A percentile compares a stretch with the other conserved stretches of the same genome.
phyloP scores from a whole-genome alignment of 1,140 invertebrate genomes.

The Subanguina moxae region DNA sequence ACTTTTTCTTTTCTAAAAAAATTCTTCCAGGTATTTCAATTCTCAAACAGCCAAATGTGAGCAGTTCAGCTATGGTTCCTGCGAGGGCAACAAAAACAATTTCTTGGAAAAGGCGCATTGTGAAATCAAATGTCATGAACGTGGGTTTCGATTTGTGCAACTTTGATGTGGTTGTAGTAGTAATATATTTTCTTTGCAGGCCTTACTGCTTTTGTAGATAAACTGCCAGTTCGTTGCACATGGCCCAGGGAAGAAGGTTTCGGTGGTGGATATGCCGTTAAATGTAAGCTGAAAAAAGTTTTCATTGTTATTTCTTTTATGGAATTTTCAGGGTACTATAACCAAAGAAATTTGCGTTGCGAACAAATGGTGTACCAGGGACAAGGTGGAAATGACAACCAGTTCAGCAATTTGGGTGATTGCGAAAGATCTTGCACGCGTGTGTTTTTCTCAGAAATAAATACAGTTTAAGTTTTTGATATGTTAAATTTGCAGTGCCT shows the following conservation, averaged over 20 bases:
- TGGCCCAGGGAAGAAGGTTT: slow-evolving; percentile 19
- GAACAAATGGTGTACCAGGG: slow-evolving; percentile 34
- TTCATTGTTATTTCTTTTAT: not conserved
- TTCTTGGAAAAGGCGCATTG: slow-evolving; percentile 16
- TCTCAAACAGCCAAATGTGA: slow-evolving; percentile 44
- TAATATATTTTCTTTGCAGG: not conserved
- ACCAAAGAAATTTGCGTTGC: slow-evolving; percentile 10
- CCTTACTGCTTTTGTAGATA: not conserved
- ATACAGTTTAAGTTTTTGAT: not conserved
- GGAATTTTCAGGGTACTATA: not conserved
- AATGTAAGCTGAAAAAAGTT: slow-evolving; percentile 12
- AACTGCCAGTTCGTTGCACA: slow-evolving; percentile 20
- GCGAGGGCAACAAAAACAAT: slow-evolving; percentile 47
- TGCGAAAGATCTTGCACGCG: slow-evolving; percentile 29
- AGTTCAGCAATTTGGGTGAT: slow-evolving; percentile 22
- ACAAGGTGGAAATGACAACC: slow-evolving; percentile 34
- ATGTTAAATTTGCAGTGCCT: slow-evolving; percentile 3
- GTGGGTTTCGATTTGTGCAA: slow-evolving; percentile 3
- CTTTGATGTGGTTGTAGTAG: not conserved
- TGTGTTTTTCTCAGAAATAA: slow-evolving; percentile 2
- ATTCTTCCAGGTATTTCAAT: slow-evolving; percentile 46
- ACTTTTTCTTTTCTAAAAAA: not conserved
- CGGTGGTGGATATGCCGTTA: slow-evolving; percentile 24
- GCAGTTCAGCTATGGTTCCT: slow-evolving; percentile 50
- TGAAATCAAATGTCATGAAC: slow-evolving; percentile 1